Evolutionary conservation across 2,113 vertebrate genomes (phyloP).

Genomic region (Casuarius casuarius): DNA sequence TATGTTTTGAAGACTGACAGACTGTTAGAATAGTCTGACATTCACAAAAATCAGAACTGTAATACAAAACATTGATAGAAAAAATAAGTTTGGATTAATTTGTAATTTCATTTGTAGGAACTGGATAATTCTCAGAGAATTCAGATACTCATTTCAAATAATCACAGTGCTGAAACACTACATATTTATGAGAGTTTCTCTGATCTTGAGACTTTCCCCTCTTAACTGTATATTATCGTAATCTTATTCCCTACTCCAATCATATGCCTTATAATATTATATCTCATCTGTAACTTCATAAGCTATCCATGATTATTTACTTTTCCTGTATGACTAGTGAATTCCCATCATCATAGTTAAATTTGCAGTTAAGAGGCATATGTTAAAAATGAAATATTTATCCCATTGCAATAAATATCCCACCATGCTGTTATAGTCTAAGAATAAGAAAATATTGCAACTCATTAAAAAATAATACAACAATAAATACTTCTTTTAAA

Average conservation of each 20-base stretch:
- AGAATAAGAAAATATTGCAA: background rate
- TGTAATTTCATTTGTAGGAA: background rate
- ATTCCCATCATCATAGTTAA: background rate
- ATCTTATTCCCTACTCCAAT: background rate
- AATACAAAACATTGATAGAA: background rate
- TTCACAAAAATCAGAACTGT: background rate
- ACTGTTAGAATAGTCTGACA: background rate
- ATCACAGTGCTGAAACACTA: background rate
- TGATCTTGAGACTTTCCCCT: background rate
- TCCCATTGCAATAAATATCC: background rate
- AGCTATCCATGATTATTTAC: background rate
- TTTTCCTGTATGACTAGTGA: background rate
- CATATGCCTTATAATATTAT: background rate
- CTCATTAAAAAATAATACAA: conserved; percentile 2
- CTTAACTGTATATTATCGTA: background rate
- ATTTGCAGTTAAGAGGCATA: background rate
- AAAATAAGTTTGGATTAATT: background rate
- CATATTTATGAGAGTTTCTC: background rate
- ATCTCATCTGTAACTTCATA: background rate
- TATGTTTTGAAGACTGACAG: background rate
- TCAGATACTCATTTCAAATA: background rate
- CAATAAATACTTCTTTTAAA: conserved; percentile 6
- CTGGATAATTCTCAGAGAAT: background rate
- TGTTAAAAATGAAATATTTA: conserved; percentile 23
- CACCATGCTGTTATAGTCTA: background rate